Evolutionary conservation across 30 jellyfish, hydroid and myxozoan genomes (phyloP), one percentile per base, ranked within the genome.

Genomic region (Cassiopea xamachana): DNA sequence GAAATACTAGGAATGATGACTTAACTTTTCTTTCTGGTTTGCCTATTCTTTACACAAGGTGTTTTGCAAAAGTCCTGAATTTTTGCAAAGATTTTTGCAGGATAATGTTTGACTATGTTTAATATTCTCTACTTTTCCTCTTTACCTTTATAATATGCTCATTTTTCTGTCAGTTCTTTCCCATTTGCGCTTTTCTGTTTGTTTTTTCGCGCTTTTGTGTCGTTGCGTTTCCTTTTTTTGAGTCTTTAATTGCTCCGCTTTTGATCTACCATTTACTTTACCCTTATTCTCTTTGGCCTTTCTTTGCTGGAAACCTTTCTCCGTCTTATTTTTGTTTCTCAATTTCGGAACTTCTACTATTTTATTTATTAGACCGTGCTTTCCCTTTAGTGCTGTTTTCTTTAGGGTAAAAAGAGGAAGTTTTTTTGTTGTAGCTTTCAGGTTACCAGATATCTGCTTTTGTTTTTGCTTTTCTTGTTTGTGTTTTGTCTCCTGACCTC

Each of bases 131-230:
- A 55, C 10, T 55, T 10, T 55, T 55, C 12, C 64, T 10, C 12
- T 6, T 10, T 55, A 55, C 12, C n/a, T 16, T 78, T 27, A 78
- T 44, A 78, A 50, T 43, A 78, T 78, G 60, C 27, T 78, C 87
- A 78, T 78, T 2, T 13, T 60, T 50, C 27, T 78, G 45, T 78
- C 75, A 18, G 9, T 50, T 9, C 1, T 16, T 15, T 78, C n/a
- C n/a, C 50, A 39, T 50, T 78, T 12, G 15, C 50, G 18, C 5
- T 49, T 59, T 14, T 50, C 51, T 45, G 49, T 48, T 44, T 48
- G 75, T 50, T 78, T 49, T 7, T 50, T 78, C 75, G 50, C 75
- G 17, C 51, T 50, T 50, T 2, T 60, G 46, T 49, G 1, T 6
- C 14, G 71, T 49, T 78, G 49, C 71, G 15, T 50, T 5, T 7